Evolutionary conservation across 2,797 vertebrate species (phyloP).

Genomic region (Ambastaia sidthimunki): DNA sequence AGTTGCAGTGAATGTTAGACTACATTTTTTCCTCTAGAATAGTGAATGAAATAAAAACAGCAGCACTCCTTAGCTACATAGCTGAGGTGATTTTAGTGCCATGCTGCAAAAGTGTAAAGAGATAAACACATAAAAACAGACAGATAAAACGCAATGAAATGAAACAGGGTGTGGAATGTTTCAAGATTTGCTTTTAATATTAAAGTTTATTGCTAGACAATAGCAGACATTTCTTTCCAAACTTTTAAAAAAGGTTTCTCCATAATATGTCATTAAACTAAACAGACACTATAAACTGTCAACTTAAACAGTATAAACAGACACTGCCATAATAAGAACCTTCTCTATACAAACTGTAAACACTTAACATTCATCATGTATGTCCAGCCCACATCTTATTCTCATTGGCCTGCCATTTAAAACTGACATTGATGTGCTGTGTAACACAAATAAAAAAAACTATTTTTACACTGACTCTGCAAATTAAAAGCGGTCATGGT

Average conservation of each 20-base stretch:
- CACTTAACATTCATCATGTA: not conserved
- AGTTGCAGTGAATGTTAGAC: not conserved
- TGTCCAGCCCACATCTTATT: not conserved
- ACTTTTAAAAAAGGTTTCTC: not conserved
- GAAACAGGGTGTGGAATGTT: not conserved
- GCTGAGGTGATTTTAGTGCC: slow-evolving; percentile 46
- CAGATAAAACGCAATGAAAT: not conserved
- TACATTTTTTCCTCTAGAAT: not conserved
- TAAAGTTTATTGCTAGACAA: not conserved
- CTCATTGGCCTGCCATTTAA: not conserved
- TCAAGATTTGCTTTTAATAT: not conserved
- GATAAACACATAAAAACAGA: not conserved
- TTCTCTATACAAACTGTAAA: not conserved
- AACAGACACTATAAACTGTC: too few species aligned
- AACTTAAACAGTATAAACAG: not conserved
- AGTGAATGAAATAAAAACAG: not conserved
- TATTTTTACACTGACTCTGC: not conserved
- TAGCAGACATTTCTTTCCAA: not conserved
- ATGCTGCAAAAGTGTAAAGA: slow-evolving; percentile 7
- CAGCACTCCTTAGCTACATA: not conserved
- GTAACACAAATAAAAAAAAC: not conserved
- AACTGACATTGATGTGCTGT: not conserved
- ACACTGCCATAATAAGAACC: not conserved
- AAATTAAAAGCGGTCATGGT: not conserved
- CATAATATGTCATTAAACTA: not conserved